A percentile compares a stretch with the other conserved stretches of the same genome.
phyloP scores from a whole-genome alignment of 2,113 vertebrate genomes.

The Colinus virginianus region DNA sequence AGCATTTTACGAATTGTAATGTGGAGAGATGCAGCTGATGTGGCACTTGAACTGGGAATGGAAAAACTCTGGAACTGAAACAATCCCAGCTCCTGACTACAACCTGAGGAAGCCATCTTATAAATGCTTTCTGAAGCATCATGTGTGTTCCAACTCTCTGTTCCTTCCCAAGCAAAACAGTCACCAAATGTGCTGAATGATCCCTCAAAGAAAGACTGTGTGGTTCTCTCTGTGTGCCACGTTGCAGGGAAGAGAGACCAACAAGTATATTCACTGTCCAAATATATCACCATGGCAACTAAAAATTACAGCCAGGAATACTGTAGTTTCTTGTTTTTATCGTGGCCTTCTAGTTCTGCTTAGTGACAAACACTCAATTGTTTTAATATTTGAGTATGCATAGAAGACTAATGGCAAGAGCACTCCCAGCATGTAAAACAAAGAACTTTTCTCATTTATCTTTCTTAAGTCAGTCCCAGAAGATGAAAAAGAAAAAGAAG shows the following conservation, averaged over 20 bases:
- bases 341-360: background rate
- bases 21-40: background rate
- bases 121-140: background rate
- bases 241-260: background rate
- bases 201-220: rapidly evolving
- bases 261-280: background rate
- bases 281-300: slow-evolving; percentile 35
- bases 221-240: background rate
- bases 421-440: background rate
- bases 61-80: background rate
- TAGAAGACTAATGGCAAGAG: background rate
- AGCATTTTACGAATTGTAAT: background rate
- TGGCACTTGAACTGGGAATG: background rate
- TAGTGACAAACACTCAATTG: background rate
- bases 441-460: background rate
- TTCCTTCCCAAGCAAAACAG: background rate
- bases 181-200: background rate
- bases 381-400: background rate
- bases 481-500: background rate
- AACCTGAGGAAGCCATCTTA: background rate
- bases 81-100: background rate
- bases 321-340: background rate
- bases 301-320: background rate
- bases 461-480: background rate
- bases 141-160: background rate